phyloP scores from a whole-genome alignment of 2,888 invertebrate species.

The Lepidocyrtoides sp. region DNA sequence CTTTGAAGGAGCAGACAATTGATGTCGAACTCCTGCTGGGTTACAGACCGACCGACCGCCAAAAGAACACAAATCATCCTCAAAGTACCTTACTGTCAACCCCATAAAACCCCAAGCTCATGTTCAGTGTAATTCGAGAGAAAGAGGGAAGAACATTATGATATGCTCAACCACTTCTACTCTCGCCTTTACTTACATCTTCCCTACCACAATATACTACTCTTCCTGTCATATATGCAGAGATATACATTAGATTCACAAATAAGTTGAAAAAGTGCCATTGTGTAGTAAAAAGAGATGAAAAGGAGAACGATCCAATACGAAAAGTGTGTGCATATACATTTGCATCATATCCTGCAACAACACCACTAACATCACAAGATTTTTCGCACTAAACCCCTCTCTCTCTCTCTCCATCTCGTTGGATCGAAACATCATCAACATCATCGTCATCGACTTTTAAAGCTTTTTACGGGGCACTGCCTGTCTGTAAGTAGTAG shows the following conservation, averaged over 20 bases:
- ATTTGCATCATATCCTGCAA: constrained; percentile 13
- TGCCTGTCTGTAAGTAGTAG: not conserved
- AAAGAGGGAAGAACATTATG: constrained; percentile 69
- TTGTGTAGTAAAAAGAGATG: constrained; percentile 45
- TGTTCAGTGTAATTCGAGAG: constrained; percentile 75
- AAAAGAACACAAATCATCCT: constrained; percentile 85
- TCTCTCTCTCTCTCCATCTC: no score
- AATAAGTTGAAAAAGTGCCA: not conserved
- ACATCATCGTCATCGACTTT: not conserved
- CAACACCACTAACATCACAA: constrained; percentile 11
- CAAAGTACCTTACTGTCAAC: constrained; percentile 85
- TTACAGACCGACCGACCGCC: constrained; percentile 85
- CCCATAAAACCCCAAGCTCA: constrained; percentile 83
- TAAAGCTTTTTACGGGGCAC: constrained; percentile 56
- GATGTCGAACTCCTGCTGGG: constrained; percentile 85
- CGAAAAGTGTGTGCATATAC: constrained; percentile 24
- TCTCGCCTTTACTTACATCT: constrained; percentile 24
- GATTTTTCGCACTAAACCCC: constrained; percentile 53
- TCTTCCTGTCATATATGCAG: constrained; percentile 21
- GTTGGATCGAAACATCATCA: constrained; percentile 26
- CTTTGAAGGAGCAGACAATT: constrained; percentile 82
- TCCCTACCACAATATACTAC: no score
- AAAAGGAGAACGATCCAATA: constrained; percentile 47
- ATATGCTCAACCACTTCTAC: constrained; percentile 55
- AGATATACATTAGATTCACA: not conserved